These are phyloP conservation scores for Ennomos fuscantarius DNA, from an alignment of 2,888 invertebrate species.

Conservation along the genomic window DNA sequence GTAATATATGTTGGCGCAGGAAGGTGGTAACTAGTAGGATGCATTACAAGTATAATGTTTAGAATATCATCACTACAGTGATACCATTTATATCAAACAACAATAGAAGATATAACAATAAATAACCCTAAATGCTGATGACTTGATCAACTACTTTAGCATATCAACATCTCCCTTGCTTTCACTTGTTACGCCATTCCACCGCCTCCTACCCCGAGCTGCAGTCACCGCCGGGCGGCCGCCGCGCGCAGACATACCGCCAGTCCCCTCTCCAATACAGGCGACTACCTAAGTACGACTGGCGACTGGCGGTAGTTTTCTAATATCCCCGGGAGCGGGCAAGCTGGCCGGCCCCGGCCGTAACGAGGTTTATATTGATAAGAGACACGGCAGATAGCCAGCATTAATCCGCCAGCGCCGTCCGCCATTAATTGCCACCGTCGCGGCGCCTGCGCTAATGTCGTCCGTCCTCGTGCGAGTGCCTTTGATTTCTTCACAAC, in stretches of 20 bases:
- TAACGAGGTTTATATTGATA: constrained; percentile 50
- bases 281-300: constrained; percentile 35
- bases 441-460: constrained; percentile 9
- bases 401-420: constrained; percentile 42
- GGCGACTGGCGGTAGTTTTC: constrained; percentile 38
- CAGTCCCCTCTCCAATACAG: constrained; percentile 33
- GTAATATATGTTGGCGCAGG: too few relatives aligned
- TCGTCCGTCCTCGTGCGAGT: background rate
- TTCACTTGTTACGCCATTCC: too few relatives aligned
- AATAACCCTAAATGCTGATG: too few relatives aligned
- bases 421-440: constrained; percentile 5
- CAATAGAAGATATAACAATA: too few relatives aligned
- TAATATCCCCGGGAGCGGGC: constrained; percentile 46
- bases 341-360: constrained; percentile 42
- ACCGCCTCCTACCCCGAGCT: too few relatives aligned
- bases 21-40: too few relatives aligned
- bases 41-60: too few relatives aligned
- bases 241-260: constrained; percentile 22
- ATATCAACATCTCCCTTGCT: too few relatives aligned
- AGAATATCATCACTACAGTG: too few relatives aligned
- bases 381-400: constrained; percentile 46
- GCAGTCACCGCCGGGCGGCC: background rate
- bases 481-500: background rate
- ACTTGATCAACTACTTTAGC: too few relatives aligned
- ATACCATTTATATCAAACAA: too few relatives aligned